phyloP scores from a whole-genome alignment of 1,140 invertebrate genomes.

The Phymorhynchus buccinoides region DNA sequence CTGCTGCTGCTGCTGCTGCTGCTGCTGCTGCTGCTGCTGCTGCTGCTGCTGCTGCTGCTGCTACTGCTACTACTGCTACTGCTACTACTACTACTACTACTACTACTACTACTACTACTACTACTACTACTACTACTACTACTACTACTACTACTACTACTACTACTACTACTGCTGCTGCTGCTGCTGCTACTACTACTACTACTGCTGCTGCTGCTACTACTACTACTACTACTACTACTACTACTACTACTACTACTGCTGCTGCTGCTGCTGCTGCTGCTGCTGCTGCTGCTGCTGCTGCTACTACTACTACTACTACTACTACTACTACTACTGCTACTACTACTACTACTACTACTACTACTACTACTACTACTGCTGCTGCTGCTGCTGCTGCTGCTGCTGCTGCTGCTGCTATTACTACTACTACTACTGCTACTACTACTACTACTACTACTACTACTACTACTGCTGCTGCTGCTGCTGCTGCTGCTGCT shows the following conservation, averaged over 20 bases:
- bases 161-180: constrained; percentile 10
- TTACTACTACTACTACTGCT: constrained; percentile 30
- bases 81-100: constrained; percentile 11
- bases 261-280: constrained; percentile 16
- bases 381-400: constrained; percentile 24
- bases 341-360: constrained; percentile 15
- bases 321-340: constrained; percentile 25
- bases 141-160: constrained; percentile 17
- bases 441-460: constrained; percentile 30
- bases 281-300: constrained; percentile 3
- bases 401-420: background rate
- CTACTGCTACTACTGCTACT: background rate
- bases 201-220: too few species aligned
- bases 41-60: background rate
- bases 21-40: constrained; percentile 1
- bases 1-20: constrained; percentile 18
- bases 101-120: constrained; percentile 17
- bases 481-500: background rate
- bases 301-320: constrained; percentile 30
- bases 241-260: constrained; percentile 20
- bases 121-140: constrained; percentile 23
- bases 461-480: constrained; percentile 29
- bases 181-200: constrained; percentile 24
- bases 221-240: constrained; percentile 29
- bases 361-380: constrained; percentile 8